phyloP scores from a whole-genome alignment of 1,140 invertebrate genomes.

The Sycophila sp. region DNA sequence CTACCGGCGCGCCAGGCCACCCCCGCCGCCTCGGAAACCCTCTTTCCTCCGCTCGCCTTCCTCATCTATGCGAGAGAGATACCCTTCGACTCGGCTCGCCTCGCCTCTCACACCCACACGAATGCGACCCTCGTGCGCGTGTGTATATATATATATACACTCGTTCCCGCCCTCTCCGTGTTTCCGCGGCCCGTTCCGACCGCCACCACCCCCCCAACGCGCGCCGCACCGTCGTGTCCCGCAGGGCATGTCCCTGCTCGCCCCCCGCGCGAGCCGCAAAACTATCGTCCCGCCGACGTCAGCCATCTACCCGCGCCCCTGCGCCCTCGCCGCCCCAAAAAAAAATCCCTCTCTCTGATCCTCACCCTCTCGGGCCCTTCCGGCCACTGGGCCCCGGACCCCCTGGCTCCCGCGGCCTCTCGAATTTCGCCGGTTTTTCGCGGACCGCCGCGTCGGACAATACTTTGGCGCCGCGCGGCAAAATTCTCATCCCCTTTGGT shows the following conservation, averaged over 20 bases:
- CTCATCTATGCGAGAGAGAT: conserved; percentile 56
- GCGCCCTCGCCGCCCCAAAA: conserved; percentile 1
- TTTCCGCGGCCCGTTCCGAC: conserved; percentile 66
- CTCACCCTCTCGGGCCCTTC: neutral
- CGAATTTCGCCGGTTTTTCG: conserved; percentile 39
- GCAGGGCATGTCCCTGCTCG: conserved; percentile 65
- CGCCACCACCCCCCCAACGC: conserved; percentile 53
- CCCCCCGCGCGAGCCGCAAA: conserved; percentile 19
- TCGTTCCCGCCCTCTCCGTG: conserved; percentile 62
- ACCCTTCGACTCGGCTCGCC: conserved; percentile 58
- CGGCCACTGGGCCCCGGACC: no score
- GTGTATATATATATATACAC: neutral
- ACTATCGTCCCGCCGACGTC: neutral
- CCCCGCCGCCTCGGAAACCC: conserved; percentile 15
- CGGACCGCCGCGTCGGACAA: conserved; percentile 48
- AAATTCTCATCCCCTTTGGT: conserved; percentile 66
- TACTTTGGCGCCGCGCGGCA: conserved; percentile 52
- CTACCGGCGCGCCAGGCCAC: conserved; percentile 2
- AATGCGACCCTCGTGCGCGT: no score
- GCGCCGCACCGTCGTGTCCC: conserved; percentile 57
- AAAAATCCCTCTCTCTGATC: conserved; percentile 55
- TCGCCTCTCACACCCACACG: conserved; percentile 21
- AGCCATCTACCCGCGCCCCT: neutral
- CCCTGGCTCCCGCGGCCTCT: no score
- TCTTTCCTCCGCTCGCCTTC: conserved; percentile 38